Percentiles rank a stretch among this genome's conserved stretches.
phyloP scores from a whole-genome alignment of 2,888 invertebrate genomes.

The Coremacera marginata region DNA sequence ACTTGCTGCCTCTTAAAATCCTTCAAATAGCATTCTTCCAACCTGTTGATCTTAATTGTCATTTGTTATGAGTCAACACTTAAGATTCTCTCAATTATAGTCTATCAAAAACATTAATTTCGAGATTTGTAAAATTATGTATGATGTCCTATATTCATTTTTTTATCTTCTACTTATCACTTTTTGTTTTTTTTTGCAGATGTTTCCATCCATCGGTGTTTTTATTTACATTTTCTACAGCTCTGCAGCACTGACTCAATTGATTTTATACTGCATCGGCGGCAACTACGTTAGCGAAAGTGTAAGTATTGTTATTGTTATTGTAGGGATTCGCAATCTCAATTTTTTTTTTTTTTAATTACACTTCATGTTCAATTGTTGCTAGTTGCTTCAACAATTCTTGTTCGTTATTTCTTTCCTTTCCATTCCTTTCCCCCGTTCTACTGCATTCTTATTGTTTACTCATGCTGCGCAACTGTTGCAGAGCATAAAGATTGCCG shows the following conservation, averaged over 20 bases:
- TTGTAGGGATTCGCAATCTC: neutral
- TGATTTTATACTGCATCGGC: slow-evolving; percentile 65
- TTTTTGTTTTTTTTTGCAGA: slow-evolving; percentile 50
- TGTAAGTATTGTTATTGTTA: slow-evolving; percentile 53
- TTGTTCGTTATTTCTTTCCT: neutral
- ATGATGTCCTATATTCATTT: slow-evolving; percentile 31
- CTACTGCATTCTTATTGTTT: neutral
- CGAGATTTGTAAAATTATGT: neutral
- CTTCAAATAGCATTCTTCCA: too few relatives aligned
- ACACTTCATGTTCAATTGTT: slow-evolving; percentile 10
- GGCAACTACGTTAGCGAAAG: slow-evolving; percentile 64
- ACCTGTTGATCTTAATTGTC: too few relatives aligned
- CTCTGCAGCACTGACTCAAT: slow-evolving; percentile 62
- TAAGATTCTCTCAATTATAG: too few relatives aligned
- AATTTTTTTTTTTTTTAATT: slow-evolving; percentile 11
- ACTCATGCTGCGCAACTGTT: neutral
- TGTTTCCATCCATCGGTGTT: slow-evolving; percentile 60
- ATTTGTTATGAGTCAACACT: too few relatives aligned
- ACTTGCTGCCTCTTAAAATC: too few relatives aligned
- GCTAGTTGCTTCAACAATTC: neutral
- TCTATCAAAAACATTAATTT: neutral
- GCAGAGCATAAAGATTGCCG: slow-evolving; percentile 62
- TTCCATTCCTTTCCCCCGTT: neutral
- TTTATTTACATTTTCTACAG: slow-evolving; percentile 62
- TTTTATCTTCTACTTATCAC: slow-evolving; percentile 9